A percentile compares a stretch with the other conserved stretches of the same genome.
These are phyloP conservation scores for Amaurobius ferox DNA, from an alignment of 2,888 invertebrate genomes.

Conservation along the genomic window DNA sequence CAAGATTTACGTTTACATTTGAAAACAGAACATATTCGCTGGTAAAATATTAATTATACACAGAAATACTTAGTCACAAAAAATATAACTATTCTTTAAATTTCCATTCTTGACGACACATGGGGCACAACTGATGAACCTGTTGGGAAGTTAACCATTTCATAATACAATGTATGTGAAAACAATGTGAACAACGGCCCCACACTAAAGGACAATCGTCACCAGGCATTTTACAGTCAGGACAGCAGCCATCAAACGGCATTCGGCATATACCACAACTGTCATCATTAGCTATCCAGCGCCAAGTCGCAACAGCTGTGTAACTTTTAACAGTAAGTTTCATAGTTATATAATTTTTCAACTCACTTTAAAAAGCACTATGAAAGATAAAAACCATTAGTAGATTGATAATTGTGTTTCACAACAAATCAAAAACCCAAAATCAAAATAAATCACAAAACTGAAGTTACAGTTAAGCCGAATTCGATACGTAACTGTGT, in stretches of 20 bases:
- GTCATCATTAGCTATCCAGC: slow-evolving; percentile 99
- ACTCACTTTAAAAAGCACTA: too few species aligned
- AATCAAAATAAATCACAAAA: too few species aligned
- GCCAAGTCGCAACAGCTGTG: slow-evolving; percentile 98
- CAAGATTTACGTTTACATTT: too few species aligned
- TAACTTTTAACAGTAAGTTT: slow-evolving; percentile 79
- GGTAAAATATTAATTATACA: too few species aligned
- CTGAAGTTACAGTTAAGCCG: too few species aligned
- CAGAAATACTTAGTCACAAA: too few species aligned
- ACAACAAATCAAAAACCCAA: too few species aligned
- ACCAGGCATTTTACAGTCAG: slow-evolving; percentile 97
- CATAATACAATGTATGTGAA: slow-evolving; percentile 99
- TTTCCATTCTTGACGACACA: slow-evolving; percentile 99
- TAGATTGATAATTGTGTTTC: too few species aligned
- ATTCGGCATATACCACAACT: slow-evolving; percentile 99
- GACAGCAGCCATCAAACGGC: slow-evolving; percentile 98
- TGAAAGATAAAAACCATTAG: too few species aligned
- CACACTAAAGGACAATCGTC: slow-evolving; percentile 99
- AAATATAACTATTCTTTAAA: slow-evolving; percentile 88
- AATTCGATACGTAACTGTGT: too few species aligned
- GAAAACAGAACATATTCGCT: too few species aligned
- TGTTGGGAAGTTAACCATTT: slow-evolving; percentile 96
- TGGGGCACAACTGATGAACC: slow-evolving; percentile 81
- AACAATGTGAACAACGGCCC: slow-evolving; percentile 99
- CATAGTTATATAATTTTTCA: slow-evolving; percentile 20